Base-by-base conservation (phyloP, 2,888 invertebrate species). In the Cataglyphis cursor region DNA sequence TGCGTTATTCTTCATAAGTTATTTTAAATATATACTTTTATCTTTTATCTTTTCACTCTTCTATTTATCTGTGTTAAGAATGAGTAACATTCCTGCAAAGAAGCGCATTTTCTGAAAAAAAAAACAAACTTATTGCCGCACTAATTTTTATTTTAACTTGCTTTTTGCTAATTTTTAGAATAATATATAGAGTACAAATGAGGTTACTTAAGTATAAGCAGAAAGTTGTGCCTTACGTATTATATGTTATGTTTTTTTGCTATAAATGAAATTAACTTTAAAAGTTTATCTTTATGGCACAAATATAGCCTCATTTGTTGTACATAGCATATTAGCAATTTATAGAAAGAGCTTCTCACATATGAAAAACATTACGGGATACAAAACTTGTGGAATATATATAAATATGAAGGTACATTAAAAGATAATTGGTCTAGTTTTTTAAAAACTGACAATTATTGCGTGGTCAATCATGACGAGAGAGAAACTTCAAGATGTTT, bases 271-370 rank as follows among this genome's bases (percentile, higher is more conserved):
- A 28, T 64, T 18, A 70, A 78, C 0, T 65, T 62, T n/a, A 72
- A 59, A 41, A 8, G 1, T 51, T n/a, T 62, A 44, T 73, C 10
- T 44, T 61, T 21, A 21, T 65, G 57, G 21, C 44, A 82, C 31
- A 28, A 18, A 80, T 84, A 84, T 84, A 73, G 21, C 83, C 84
- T 76, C 86, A 80, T 82, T 85, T 78, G 68, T 87, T 75, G 62
- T 65, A 83, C 24, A 73, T 88, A 89, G 88, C 62, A 82, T 78
- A 82, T 76, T 90, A 88, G 88, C 78, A 83, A 85, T 48, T 90
- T 85, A 80, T 81, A 85, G 85, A 89, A 82, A 81, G 68, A 89
- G 85, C 87, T 90, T 90, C 44, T 85, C 81, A 86, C 87, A 84
- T 88, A 78, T 83, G 66, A 89, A 68, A 86, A 83, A 66, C 76